Evolutionary conservation across 2,113 vertebrate species (phyloP).

Genomic region (Pterocles orientalis): DNA sequence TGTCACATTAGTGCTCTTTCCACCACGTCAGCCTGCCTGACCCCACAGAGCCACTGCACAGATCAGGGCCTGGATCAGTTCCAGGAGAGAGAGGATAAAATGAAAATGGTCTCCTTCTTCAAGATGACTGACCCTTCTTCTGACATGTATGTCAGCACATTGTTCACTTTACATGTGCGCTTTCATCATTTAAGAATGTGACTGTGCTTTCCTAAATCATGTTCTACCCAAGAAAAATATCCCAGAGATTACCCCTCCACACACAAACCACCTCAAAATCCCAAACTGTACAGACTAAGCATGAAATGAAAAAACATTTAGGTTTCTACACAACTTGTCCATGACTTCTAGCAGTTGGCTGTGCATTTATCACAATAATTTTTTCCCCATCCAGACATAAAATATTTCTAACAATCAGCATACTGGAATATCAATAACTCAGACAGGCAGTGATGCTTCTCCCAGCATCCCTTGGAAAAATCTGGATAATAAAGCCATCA

Average conservation of each 20-base stretch:
- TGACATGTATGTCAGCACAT: neutral
- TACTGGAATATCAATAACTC: neutral
- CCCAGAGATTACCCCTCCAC: neutral
- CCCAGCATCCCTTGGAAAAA: neutral
- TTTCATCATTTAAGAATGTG: neutral
- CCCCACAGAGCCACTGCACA: neutral
- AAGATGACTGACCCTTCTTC: neutral
- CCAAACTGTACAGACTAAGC: neutral
- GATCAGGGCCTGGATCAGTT: neutral
- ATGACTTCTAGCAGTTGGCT: neutral
- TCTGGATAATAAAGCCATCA: slow-evolving; percentile 7
- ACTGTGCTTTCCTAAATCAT: neutral
- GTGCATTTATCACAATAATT: neutral
- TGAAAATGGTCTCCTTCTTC: neutral
- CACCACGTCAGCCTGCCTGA: rapidly evolving
- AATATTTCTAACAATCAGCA: neutral
- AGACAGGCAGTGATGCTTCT: neutral
- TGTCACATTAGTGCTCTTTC: neutral
- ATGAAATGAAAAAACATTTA: neutral
- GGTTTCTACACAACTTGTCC: neutral
- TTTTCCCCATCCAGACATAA: neutral
- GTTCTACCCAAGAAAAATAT: neutral
- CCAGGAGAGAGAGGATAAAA: neutral
- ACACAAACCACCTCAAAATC: neutral
- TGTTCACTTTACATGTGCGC: neutral